These are phyloP conservation scores for Coelogynopora nodosa DNA, from an alignment of 2,888 invertebrate species.

Conservation along the genomic window DNA sequence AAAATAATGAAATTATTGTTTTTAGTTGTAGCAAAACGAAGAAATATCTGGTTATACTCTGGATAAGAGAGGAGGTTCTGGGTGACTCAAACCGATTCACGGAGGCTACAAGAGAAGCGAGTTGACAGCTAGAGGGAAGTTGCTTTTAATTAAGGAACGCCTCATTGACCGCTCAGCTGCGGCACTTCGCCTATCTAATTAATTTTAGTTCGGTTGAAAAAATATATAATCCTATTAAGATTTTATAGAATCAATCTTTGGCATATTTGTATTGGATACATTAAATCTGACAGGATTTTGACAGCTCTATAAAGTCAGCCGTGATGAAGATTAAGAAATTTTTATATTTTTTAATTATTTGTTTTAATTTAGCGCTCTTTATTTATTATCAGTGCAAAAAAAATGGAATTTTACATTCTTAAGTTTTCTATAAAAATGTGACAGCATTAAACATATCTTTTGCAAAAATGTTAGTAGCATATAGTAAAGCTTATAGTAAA, in stretches of 20 bases:
- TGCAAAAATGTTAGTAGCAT: too few relatives aligned
- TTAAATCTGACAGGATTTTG: too few relatives aligned
- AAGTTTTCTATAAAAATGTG: too few relatives aligned
- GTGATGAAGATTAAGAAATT: too few relatives aligned
- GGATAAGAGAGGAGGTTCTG: not conserved
- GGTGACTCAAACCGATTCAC: not conserved
- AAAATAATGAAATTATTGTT: not conserved
- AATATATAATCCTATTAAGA: not conserved
- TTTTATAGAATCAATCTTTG: not conserved
- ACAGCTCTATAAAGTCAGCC: too few relatives aligned
- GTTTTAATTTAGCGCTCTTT: too few relatives aligned
- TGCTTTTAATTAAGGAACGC: conserved; percentile 5
- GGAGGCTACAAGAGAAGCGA: not conserved
- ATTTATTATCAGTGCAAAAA: too few relatives aligned
- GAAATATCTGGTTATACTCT: not conserved
- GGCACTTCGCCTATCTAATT: not conserved
- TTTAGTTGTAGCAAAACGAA: not conserved
- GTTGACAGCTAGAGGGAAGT: not conserved
- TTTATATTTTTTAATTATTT: too few relatives aligned
- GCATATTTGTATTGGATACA: not conserved
- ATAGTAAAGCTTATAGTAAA: too few relatives aligned
- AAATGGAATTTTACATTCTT: too few relatives aligned
- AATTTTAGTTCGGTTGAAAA: conserved; percentile 22
- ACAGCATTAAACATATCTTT: too few relatives aligned
- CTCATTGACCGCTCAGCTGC: conserved; percentile 5